Base-by-base conservation (phyloP, 2,888 invertebrate genomes). In the Amblyteles armatorius region DNA sequence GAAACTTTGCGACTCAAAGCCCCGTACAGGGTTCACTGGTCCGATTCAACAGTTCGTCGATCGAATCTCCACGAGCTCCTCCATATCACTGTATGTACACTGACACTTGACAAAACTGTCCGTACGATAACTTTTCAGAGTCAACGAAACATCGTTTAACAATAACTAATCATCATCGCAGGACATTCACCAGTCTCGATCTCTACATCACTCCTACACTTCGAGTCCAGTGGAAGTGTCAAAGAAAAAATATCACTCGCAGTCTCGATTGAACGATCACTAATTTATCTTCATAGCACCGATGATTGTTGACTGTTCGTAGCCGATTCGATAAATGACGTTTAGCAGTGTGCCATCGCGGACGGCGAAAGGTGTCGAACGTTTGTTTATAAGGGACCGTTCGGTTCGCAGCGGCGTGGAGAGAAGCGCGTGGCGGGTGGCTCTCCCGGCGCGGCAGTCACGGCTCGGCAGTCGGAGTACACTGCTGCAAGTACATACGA, bases 381-480 rank as follows among this genome's bases (percentile, higher is more conserved):
- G 52, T 76, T 67, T 63, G 67, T 65, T 73, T 69, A 52, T 69
- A 57, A 55, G 16, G 13, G 13, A 29, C 44, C 44, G 40, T 73
- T 33, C n/a, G 33, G 36, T 74, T 68, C n/a, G 16, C 19, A 6
- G 33, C 19, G 68, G 60, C 19, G 68, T 60, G 74, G 50, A 50
- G 22, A 60, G 19, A 44, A 71, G 84, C 84, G 78, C 80, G 67
- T 50, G 65, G 52, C 79, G 67, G 82, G 48, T 79, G 80, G 19
- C 76, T 79, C 67, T 79, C 82, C 63, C 87, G 79, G 73, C 81
- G 86, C 87, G 88, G 87, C 90, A 89, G 89, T 90, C 91, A 88
- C 91, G 89, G 89, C 91, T 91, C 92, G 91, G 87, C 90, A 90
- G 90, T 90, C 92, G 89, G 88, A 88, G 91, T 88, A 87, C 87